phyloP scores from a whole-genome alignment of 2,888 invertebrate genomes.

The Smittia sp. region DNA sequence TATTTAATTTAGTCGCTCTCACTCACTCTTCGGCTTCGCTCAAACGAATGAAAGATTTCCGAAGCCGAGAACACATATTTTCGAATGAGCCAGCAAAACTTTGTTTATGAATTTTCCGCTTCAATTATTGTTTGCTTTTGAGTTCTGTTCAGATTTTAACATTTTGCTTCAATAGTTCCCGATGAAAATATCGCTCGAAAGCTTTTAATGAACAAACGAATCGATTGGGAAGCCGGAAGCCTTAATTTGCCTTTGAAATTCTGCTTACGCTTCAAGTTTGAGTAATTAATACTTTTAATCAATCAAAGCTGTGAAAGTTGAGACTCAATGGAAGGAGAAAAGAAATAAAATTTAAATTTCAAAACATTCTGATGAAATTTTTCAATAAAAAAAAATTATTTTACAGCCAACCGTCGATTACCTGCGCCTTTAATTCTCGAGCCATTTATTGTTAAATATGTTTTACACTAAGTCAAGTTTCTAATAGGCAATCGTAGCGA shows the following conservation, averaged over 20 bases:
- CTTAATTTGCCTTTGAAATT: not conserved
- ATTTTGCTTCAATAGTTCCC: not conserved
- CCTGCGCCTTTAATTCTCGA: too few relatives aligned
- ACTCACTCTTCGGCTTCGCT: not conserved
- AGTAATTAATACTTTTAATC: conserved; percentile 4
- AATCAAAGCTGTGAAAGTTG: not conserved
- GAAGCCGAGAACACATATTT: not conserved
- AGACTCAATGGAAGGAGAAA: too few relatives aligned
- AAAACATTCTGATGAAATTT: too few relatives aligned
- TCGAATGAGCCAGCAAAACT: conserved; percentile 1
- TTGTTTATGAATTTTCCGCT: conserved; percentile 26
- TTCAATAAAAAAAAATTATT: too few relatives aligned
- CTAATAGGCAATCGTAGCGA: too few relatives aligned
- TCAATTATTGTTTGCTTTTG: conserved; percentile 34
- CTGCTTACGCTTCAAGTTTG: not conserved
- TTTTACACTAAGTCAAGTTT: too few relatives aligned
- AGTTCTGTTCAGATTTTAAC: not conserved
- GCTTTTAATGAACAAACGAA: not conserved
- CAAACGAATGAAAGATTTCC: conserved; percentile 11
- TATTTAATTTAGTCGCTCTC: conserved; percentile 22
- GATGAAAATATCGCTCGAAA: not conserved
- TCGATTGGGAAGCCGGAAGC: not conserved
- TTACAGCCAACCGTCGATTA: too few relatives aligned
- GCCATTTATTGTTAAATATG: too few relatives aligned
- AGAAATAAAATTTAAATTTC: too few relatives aligned